A percentile compares a stretch with the other conserved stretches of the same genome.
phyloP scores from a whole-genome alignment of 2,113 vertebrate genomes.

The Pseudorasbora parva region DNA sequence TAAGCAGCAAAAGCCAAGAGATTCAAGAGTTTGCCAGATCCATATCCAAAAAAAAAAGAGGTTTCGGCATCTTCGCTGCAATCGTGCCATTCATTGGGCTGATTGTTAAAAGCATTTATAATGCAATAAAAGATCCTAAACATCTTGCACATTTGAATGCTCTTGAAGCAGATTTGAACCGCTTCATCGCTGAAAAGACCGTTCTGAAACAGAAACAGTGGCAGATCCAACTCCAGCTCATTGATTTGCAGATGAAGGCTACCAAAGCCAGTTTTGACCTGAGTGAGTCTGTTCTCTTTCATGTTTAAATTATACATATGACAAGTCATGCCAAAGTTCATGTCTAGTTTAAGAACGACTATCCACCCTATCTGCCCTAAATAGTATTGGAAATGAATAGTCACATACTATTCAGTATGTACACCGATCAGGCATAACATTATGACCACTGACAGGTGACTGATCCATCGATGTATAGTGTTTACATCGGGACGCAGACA shows the following conservation, averaged over 20 bases:
- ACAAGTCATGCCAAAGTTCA: not conserved
- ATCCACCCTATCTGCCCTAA: too few relatives aligned
- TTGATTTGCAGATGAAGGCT: not conserved
- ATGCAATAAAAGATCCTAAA: not conserved
- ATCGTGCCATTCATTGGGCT: constrained; percentile 24
- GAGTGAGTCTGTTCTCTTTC: not conserved
- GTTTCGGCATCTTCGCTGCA: constrained; percentile 12
- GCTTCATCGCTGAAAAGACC: not conserved
- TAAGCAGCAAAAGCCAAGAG: not conserved
- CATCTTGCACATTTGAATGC: not conserved
- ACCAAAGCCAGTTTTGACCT: not conserved
- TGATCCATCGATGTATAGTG: too few relatives aligned
- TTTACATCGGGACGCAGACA: too few relatives aligned
- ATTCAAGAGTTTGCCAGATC: not conserved
- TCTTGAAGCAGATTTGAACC: not conserved
- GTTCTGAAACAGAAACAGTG: not conserved
- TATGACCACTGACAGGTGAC: too few relatives aligned
- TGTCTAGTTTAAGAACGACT: not conserved
- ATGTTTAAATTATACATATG: not conserved
- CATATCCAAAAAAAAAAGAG: not conserved
- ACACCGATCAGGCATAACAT: too few relatives aligned
- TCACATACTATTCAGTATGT: too few relatives aligned
- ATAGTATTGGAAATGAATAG: too few relatives aligned
- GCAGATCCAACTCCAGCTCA: not conserved
- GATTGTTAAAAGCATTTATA: not conserved